Conservation (phyloP, 1,140 invertebrate species). For the Cotesia vestalis region DNA sequence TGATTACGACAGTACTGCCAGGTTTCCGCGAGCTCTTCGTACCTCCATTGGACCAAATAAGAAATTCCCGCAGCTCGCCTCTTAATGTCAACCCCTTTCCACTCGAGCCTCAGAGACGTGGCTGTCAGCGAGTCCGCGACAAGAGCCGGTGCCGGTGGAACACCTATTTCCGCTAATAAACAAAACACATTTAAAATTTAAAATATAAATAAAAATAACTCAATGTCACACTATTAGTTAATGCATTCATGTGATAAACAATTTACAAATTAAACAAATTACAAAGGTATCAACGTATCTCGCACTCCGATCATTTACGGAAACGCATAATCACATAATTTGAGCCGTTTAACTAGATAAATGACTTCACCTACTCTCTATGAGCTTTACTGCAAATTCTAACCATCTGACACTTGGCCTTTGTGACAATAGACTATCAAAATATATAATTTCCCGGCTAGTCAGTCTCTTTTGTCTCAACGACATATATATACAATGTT, state of each 20-base stretch:
- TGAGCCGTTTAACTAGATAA: slow-evolving; percentile 21
- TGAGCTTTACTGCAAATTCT: background rate
- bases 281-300: slow-evolving; percentile 15
- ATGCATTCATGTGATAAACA: background rate
- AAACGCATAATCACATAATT: slow-evolving; percentile 37
- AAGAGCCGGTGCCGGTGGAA: slow-evolving; percentile 76
- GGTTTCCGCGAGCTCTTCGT: slow-evolving; percentile 72
- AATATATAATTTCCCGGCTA: background rate
- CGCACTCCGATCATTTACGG: slow-evolving; percentile 36
- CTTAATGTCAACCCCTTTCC: slow-evolving; percentile 70
- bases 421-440: slow-evolving; percentile 31
- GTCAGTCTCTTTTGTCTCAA: background rate
- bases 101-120: slow-evolving; percentile 81
- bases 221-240: background rate
- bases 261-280: background rate
- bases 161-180: slow-evolving; percentile 72
- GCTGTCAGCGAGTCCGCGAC: slow-evolving; percentile 78
- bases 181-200: slow-evolving; percentile 26
- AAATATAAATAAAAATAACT: background rate
- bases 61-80: slow-evolving; percentile 63
- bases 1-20: slow-evolving; percentile 81
- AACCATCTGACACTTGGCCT: slow-evolving; percentile 22
- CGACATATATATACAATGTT: background rate
- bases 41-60: slow-evolving; percentile 80
- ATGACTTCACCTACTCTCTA: slow-evolving; percentile 28